Base-by-base conservation (phyloP, 2,888 invertebrate genomes). In the Drosophila flavopinicola region DNA sequence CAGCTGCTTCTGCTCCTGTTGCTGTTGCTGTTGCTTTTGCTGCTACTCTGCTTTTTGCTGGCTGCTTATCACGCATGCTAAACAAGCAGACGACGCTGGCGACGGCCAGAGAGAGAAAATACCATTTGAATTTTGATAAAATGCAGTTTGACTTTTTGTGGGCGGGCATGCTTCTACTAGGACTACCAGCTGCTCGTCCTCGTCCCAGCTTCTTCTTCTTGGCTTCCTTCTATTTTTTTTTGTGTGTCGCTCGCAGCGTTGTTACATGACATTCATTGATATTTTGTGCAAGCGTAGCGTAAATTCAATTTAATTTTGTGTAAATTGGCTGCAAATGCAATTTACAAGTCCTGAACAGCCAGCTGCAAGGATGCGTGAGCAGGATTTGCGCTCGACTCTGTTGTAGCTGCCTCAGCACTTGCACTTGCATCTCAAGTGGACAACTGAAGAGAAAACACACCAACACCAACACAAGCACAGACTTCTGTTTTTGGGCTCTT, bases 61-160 rank as follows among this genome's bases (percentile, higher is more conserved):
- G 68, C 75, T 82, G 78, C 75, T 80, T 85, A 79, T 84, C 78
- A 83, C 72, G 75, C 72, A 84, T 84, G 85, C 83, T 75, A 78
- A 85, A 74, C 83, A 84, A 76, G 78, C 69, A 80, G 67, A 66
- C 75, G 70, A 52, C 72, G 63, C 33, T 53, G 56, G 35, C 45
- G 48, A 61, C 63, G 60, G 37, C 53, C 51, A 66, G 61, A 68
- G 66, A 66, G 61, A 68, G 66, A 76, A 75, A 75, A 71, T 75
- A 72, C 67, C 70, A 79, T 86, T 86, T 86, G 82, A 84, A 79
- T 86, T 85, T 79, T 85, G 85, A 85, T 86, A 84, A 80, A 84
- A 75, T 80, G 77, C 69, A 75, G 75, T 71, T 70, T 66, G 73
- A 83, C 72, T 76, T 76, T 72, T 75, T 76, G 76, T 75, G 64